A percentile compares a stretch with the other conserved stretches of the same genome.
These are phyloP conservation scores for Cinclus mexicanus DNA, from an alignment of 2,113 vertebrate genomes.

Conservation along the genomic window DNA sequence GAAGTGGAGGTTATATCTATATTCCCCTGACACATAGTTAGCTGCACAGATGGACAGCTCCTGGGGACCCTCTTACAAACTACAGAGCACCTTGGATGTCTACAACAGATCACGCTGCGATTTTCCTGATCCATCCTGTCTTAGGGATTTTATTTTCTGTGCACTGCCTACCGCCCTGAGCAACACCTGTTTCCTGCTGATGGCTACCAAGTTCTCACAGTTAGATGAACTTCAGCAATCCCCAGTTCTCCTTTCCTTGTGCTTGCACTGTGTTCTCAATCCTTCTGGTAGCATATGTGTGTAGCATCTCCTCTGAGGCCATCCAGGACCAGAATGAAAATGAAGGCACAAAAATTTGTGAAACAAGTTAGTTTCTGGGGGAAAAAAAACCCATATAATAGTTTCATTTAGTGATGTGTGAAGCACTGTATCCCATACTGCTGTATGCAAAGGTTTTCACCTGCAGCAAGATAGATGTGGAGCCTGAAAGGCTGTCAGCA, in stretches of 20 bases:
- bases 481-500: not conserved
- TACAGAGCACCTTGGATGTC: not conserved
- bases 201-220: not conserved
- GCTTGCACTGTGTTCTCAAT: not conserved
- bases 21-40: not conserved
- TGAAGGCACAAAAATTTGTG: not conserved
- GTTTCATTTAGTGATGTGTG: not conserved
- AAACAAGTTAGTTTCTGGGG: not conserved
- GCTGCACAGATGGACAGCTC: not conserved
- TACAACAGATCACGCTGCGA: not conserved
- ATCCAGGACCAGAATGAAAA: not conserved
- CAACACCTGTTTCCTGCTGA: not conserved
- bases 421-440: not conserved
- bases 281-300: not conserved
- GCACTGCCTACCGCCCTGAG: not conserved
- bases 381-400: rapidly evolving
- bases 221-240: not conserved
- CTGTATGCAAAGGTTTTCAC: not conserved
- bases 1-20: not conserved
- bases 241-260: not conserved
- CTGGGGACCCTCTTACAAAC: not conserved
- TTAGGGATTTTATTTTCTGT: not conserved
- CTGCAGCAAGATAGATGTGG: not conserved
- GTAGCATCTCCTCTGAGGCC: not conserved
- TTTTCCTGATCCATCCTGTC: not conserved